Percentiles rank a stretch among this genome's conserved stretches.
Conservation (phyloP, 2,888 invertebrate species). For the Fragum fragum region DNA sequence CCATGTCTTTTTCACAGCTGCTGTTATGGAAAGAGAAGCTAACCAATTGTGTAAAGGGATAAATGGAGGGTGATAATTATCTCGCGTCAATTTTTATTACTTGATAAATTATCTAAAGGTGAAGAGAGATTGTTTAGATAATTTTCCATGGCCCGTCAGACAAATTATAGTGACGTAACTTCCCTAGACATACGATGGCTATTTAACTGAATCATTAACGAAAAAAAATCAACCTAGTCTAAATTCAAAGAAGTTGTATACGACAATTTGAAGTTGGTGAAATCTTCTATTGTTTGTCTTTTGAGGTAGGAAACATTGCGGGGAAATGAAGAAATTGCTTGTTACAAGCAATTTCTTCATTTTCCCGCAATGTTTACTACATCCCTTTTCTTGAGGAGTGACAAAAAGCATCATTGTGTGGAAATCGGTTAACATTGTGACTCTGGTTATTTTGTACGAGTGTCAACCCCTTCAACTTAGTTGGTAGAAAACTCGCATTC, state of each 20-base stretch:
- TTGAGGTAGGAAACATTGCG: slow-evolving; percentile 1
- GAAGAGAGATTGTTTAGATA: slow-evolving; percentile 14
- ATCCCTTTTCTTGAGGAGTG: no score
- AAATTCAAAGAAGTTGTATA: no score
- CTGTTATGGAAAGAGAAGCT: background rate
- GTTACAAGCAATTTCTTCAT: background rate
- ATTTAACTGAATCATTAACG: background rate
- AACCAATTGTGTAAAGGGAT: slow-evolving; percentile 7
- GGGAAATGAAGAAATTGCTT: background rate
- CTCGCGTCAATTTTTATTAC: slow-evolving; percentile 22
- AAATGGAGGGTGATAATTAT: slow-evolving; percentile 1
- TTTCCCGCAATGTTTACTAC: no score
- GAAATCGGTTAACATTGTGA: no score
- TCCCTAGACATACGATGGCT: background rate
- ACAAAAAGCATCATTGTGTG: no score
- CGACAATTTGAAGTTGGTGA: no score
- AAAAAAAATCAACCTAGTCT: no score
- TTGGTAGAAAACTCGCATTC: no score
- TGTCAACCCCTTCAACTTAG: no score
- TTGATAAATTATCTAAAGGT: slow-evolving; percentile 18
- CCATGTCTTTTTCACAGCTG: no score
- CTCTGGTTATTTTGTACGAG: no score
- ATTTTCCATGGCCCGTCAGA: slow-evolving; percentile 1
- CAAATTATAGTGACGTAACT: slow-evolving; percentile 4
- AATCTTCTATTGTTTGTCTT: no score